These are phyloP conservation scores for Taxidea taxus DNA, from an alignment of 2,113 vertebrate genomes.

Conservation along the genomic window DNA sequence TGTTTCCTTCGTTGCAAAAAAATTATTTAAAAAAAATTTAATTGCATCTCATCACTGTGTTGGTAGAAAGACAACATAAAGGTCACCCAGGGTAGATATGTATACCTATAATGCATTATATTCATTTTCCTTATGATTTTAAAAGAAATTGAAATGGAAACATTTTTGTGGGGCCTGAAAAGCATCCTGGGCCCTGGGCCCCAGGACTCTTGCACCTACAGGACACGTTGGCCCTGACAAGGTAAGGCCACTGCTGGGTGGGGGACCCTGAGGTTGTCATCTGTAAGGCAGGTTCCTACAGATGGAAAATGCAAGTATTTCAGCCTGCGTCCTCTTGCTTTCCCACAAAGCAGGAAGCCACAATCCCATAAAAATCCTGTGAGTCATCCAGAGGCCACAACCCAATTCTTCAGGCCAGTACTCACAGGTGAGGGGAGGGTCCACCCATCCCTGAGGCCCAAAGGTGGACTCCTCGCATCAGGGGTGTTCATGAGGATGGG, in stretches of 20 bases:
- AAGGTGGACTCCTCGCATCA: neutral
- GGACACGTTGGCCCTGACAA: neutral
- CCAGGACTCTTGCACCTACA: neutral
- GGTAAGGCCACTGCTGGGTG: neutral
- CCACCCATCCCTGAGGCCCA: neutral
- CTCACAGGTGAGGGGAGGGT: neutral
- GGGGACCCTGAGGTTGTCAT: neutral
- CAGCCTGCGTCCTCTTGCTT: neutral
- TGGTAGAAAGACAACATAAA: neutral
- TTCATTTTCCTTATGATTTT: neutral
- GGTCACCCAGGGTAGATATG: neutral
- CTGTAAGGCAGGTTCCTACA: neutral
- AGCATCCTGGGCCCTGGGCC: neutral
- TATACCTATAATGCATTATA: neutral
- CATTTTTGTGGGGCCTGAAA: neutral
- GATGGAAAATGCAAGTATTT: neutral
- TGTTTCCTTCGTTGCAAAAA: neutral
- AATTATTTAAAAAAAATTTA: neutral
- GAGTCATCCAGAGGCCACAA: neutral
- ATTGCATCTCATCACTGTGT: neutral
- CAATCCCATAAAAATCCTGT: neutral
- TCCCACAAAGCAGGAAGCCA: neutral
- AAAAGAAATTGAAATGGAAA: neutral
- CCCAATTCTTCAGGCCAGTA: neutral
- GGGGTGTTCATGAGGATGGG: fast-evolving